Evolutionary conservation across 92 coral and sea anemone species (phyloP).

Genomic region (Epizoanthus stellaris): DNA sequence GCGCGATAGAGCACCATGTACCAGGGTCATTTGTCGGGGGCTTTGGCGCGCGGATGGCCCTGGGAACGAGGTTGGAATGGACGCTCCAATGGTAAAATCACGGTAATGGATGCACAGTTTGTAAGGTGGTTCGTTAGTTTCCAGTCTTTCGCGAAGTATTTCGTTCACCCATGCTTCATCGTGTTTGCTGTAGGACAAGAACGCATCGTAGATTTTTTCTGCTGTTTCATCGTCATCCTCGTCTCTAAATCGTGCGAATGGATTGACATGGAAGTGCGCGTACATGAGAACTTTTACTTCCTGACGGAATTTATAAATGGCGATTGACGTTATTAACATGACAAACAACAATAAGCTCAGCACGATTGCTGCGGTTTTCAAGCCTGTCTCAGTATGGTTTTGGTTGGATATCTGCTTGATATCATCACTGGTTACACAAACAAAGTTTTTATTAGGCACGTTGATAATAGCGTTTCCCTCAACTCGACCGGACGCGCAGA

Average conservation of each 20-base stretch:
- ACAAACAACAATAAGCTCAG: conserved; percentile 1
- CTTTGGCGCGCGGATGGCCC: too few relatives aligned
- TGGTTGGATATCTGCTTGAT: too few relatives aligned
- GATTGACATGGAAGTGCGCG: conserved; percentile 20
- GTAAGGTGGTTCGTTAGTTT: conserved; percentile 21
- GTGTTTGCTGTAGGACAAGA: conserved; percentile 17
- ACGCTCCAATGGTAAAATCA: conserved; percentile 33
- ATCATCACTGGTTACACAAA: too few relatives aligned
- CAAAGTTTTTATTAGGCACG: too few relatives aligned
- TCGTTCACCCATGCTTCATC: conserved; percentile 24
- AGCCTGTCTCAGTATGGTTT: too few relatives aligned
- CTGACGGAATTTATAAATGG: conserved; percentile 15
- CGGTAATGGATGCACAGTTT: conserved; percentile 30
- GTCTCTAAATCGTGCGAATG: conserved; percentile 1
- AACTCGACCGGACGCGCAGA: too few relatives aligned
- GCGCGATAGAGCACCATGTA: too few relatives aligned
- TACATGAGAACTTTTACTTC: conserved; percentile 30
- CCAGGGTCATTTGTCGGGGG: too few relatives aligned
- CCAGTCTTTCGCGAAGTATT: conserved; percentile 8
- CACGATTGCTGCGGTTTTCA: not conserved
- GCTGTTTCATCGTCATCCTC: conserved; percentile 22
- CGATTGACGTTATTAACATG: not conserved
- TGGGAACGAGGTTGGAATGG: too few relatives aligned
- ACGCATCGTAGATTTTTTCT: conserved; percentile 29
- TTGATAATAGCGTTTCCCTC: too few relatives aligned